Evolutionary conservation across 2,797 vertebrate genomes (phyloP).

Genomic region (Podargus strigoides): DNA sequence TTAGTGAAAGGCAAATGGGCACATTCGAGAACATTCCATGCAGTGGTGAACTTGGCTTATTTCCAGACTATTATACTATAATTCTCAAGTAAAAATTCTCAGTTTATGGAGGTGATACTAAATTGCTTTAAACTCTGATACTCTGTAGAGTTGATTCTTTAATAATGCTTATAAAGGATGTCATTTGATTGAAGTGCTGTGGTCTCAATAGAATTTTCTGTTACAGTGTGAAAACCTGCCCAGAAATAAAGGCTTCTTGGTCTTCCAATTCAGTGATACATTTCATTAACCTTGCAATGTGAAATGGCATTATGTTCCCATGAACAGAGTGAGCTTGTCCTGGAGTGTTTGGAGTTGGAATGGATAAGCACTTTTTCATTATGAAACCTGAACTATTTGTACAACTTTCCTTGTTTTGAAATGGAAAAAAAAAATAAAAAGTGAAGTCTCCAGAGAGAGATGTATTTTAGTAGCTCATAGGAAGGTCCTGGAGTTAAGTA

Average conservation of each 20-base stretch:
- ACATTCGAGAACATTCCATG: neutral
- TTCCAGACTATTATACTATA: neutral
- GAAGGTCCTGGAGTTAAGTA: neutral
- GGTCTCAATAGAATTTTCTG: neutral
- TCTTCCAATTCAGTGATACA: neutral
- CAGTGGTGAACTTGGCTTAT: neutral
- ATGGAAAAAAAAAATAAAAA: neutral
- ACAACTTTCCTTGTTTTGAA: neutral
- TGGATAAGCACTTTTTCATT: neutral
- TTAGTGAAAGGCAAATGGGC: neutral
- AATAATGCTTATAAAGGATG: neutral
- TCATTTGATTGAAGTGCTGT: neutral
- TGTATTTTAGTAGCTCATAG: neutral
- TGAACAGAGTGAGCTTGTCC: neutral
- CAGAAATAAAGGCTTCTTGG: neutral
- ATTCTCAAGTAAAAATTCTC: neutral
- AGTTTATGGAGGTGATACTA: neutral
- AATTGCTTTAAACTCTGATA: neutral
- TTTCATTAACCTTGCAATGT: neutral
- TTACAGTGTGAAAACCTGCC: neutral
- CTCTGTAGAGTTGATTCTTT: neutral
- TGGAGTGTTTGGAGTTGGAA: neutral
- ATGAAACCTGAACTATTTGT: neutral
- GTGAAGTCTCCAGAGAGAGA: neutral
- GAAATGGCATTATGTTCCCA: neutral